Base-by-base conservation (phyloP, 2,797 vertebrate species). In the Rhincodon typus region DNA sequence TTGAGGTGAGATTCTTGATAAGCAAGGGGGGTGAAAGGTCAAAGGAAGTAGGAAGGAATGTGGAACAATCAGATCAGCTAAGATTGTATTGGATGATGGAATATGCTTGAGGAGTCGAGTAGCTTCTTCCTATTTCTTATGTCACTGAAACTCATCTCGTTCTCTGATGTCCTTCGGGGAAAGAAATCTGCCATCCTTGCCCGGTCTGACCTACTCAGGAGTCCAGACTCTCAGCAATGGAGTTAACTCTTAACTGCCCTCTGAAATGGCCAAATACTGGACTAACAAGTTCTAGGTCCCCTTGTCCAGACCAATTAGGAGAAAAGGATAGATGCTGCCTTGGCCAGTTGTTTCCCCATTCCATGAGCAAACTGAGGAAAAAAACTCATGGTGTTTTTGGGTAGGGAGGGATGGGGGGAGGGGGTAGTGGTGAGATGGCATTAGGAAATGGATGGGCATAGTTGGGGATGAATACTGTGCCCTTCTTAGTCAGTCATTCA, bases 401-500 rank as follows among this genome's bases (percentile, higher is more conserved):
- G 57, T 57, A 57, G 57, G 5, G 10, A 57, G 57, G 57, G 6
- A 57, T 57, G 57, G 57, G 6, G 57, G 62, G n/a, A 38, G 21
- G 42, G 57, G 7, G 6, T n/a, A 23, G 46, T 3, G 21, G 21
- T 62, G 57, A 62, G 57, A 62, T 62, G n/a, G 3, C 38, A 93
- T 69, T 93, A 62, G 90, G 90, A 21, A 2, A 93, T 42, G 90
- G 66, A 66, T 69, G 90, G 34, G 7, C 57, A 91, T 34, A 66
- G 46, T 57, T 62, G 57, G 88, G 34, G 62, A n/a, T 69, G 21
- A 42, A 19, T 25, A 93, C 69, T 93, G n/a, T 69, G 90, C 42
- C 90, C 90, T 93, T 93, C 67, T 93, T 93, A 93, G 90, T 25
- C 90, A 93, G 57, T 93, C 90, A 42, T 93, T 69, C 23, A 66